Evolutionary conservation across 2,888 invertebrate species (phyloP).

Genomic region (Aspidiotus destructor): DNA sequence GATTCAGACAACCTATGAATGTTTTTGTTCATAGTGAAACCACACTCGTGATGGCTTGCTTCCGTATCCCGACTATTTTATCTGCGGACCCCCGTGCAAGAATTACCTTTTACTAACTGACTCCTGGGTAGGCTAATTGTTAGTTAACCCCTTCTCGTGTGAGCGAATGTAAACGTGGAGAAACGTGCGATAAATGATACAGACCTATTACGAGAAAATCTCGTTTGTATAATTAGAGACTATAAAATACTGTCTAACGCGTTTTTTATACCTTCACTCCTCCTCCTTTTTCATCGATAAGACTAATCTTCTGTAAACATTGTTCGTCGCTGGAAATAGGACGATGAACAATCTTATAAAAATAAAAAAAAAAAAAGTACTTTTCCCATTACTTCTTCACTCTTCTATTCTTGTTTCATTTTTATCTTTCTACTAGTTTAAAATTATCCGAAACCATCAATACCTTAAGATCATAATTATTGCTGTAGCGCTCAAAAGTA

Average conservation of each 20-base stretch:
- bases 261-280: conserved; percentile 10
- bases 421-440: conserved; percentile 16
- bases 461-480: conserved; percentile 22
- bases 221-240: conserved; percentile 23
- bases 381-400: background rate
- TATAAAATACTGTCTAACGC: background rate
- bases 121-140: too few relatives aligned
- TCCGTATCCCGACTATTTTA: too few relatives aligned
- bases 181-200: background rate
- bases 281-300: background rate
- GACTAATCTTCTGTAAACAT: conserved; percentile 11
- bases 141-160: too few relatives aligned
- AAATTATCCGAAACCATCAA: conserved; percentile 25
- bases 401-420: background rate
- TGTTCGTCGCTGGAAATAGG: conserved; percentile 17
- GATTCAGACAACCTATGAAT: too few relatives aligned
- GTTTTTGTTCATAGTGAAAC: too few relatives aligned
- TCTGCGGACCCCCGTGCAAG: too few relatives aligned
- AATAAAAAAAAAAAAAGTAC: conserved; percentile 3
- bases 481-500: conserved; percentile 11
- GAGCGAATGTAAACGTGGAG: background rate
- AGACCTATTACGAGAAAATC: conserved; percentile 19
- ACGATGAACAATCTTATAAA: conserved; percentile 16
- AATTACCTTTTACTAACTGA: too few relatives aligned
- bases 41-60: too few relatives aligned